Evolutionary conservation across 2,113 vertebrate species (phyloP).

Genomic region (Albula goreensis): DNA sequence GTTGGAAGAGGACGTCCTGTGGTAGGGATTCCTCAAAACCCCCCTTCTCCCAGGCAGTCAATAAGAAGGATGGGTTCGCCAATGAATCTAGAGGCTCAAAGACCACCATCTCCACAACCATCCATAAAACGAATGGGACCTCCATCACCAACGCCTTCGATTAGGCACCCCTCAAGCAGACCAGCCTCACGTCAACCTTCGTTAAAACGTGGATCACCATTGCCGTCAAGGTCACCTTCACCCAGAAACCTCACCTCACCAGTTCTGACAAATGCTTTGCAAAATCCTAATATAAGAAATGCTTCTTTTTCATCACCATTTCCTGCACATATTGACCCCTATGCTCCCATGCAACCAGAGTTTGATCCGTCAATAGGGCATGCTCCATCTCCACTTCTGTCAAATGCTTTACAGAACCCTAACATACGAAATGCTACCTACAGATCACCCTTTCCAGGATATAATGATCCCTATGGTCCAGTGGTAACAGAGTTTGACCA

Average conservation of each 20-base stretch:
- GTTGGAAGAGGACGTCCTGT: conserved; percentile 69
- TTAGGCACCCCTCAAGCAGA: conserved; percentile 44
- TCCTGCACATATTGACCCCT: conserved; percentile 30
- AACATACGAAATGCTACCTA: conserved; percentile 20
- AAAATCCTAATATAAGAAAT: conserved; percentile 39
- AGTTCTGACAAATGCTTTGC: conserved; percentile 29
- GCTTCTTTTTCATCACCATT: conserved; percentile 55
- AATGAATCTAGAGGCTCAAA: conserved; percentile 11
- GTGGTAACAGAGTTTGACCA: conserved; percentile 19
- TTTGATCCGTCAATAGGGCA: conserved; percentile 33
- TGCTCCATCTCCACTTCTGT: conserved; percentile 32
- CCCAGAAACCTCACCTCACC: conserved; percentile 28
- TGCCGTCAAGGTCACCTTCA: conserved; percentile 41
- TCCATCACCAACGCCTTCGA: conserved; percentile 56
- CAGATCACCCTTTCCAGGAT: conserved; percentile 58
- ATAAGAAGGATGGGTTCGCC: conserved; percentile 52
- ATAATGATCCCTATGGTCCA: conserved; percentile 46
- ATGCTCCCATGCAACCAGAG: conserved; percentile 22
- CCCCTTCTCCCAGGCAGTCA: conserved; percentile 48
- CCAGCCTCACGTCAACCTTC: conserved; percentile 44
- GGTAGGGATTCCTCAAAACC: conserved; percentile 43
- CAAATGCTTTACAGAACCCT: conserved; percentile 46
- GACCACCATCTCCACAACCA: conserved; percentile 59
- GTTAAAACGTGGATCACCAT: conserved; percentile 48
- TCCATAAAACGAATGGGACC: conserved; percentile 62